A percentile compares a stretch with the other conserved stretches of the same genome.
These are phyloP conservation scores for Oophaga sylvatica DNA, from an alignment of 2,797 vertebrate species.

Conservation along the genomic window DNA sequence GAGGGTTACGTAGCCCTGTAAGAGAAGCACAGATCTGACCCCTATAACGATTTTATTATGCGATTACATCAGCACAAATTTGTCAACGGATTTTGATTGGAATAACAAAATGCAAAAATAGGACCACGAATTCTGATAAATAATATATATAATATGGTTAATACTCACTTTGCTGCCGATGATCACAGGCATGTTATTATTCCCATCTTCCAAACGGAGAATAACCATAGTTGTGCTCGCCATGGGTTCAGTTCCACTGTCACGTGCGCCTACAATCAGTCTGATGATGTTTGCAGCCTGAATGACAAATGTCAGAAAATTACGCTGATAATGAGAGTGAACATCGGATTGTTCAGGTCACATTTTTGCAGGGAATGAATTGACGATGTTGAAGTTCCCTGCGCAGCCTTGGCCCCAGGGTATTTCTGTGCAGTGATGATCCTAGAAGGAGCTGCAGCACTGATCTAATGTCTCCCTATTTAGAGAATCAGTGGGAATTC, in stretches of 20 bases:
- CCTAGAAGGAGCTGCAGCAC: neutral
- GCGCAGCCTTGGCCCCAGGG: neutral
- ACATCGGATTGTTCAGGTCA: neutral
- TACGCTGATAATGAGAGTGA: neutral
- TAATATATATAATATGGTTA: neutral
- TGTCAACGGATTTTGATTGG: no score
- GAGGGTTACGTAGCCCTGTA: no score
- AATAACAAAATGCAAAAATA: no score
- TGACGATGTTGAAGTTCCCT: neutral
- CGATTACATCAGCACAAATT: no score
- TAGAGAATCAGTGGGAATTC: no score
- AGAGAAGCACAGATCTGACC: no score
- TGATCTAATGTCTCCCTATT: no score
- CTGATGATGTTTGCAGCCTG: conserved; percentile 72
- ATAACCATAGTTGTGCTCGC: conserved; percentile 72
- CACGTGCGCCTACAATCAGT: conserved; percentile 73
- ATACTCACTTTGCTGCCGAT: conserved; percentile 64
- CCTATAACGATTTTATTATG: no score
- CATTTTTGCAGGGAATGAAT: neutral
- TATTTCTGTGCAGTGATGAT: neutral
- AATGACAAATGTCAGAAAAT: neutral
- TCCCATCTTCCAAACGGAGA: conserved; percentile 73
- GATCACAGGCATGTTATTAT: conserved; percentile 79
- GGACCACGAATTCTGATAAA: no score
- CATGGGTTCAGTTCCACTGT: conserved; percentile 70